Evolutionary conservation across 1,140 invertebrate genomes (phyloP), one percentile per base, ranked within the genome.

Genomic region (Zaprionus ghesquierei): DNA sequence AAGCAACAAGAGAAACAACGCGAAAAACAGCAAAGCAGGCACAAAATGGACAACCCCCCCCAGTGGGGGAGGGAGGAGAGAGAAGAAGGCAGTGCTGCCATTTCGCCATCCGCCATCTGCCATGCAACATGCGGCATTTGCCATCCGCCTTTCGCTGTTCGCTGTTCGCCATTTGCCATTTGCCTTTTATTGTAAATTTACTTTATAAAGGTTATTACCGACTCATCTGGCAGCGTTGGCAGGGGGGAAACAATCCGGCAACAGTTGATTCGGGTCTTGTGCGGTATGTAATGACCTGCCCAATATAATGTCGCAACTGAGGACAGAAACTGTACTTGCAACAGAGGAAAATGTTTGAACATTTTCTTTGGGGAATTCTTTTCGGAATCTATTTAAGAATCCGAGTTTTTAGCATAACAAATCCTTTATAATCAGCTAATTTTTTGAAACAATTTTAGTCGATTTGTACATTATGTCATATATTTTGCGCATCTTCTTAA

Each of bases 151-250:
- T 64, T 27, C 33, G 10, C 23, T 50, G 20, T 31, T 23, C 25
- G n/a, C 50, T 51, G 33, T 58, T 50, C 63, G 38, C 75, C 72
- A 76, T 71, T 79, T 79, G 71, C 80, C 75, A 79, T 86, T 81
- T 54, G 65, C 82, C 82, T 79, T 86, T 87, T 86, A 86, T 87
- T 87, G 82, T 86, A 82, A 82, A 86, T 87, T 87, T 86, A 82
- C 82, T 86, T 86, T 86, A 86, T 82, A 86, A 86, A 86, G 82
- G 82, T 87, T 87, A 87, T 86, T 86, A 86, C 75, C 79, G 59
- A 71, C 64, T 50, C 49, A 44, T 27, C 29, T 12, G 54, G n/a
- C 41, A 29, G 23, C 9, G 12, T 10, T 8, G 0, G 15, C 2
- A 50, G 29, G 2, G 10, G 29, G 10, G 6, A 5, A 49, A 60